These are phyloP conservation scores for Cyphomyrus plagiostoma DNA, from an alignment of 2,113 vertebrate genomes.

Conservation along the genomic window DNA sequence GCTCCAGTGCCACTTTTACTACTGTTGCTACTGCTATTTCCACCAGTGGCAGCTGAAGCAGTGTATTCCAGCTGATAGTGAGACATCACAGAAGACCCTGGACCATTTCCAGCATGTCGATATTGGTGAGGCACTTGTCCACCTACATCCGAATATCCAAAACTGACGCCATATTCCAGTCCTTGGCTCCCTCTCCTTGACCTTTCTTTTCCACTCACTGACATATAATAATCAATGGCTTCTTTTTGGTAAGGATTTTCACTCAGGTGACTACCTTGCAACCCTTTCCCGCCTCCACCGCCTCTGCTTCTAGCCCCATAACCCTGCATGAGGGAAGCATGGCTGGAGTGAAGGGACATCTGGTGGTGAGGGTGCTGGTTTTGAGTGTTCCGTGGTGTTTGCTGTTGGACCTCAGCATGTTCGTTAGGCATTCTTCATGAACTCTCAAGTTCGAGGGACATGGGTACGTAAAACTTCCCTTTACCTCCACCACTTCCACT, in stretches of 20 bases:
- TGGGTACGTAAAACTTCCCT: constrained; percentile 55
- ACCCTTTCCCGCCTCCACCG: constrained; percentile 43
- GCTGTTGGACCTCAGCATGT: constrained; percentile 60
- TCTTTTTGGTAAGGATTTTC: constrained; percentile 64
- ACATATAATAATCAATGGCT: constrained; percentile 66
- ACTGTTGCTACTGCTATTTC: constrained; percentile 30
- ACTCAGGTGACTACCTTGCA: constrained; percentile 40
- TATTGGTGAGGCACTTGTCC: constrained; percentile 67
- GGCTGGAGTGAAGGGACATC: constrained; percentile 55
- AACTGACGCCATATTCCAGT: constrained; percentile 54
- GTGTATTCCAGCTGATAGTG: constrained; percentile 63
- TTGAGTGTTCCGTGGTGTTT: constrained; percentile 41
- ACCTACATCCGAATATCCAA: constrained; percentile 61
- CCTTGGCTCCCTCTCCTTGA: constrained; percentile 52
- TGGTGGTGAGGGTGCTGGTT: constrained; percentile 49
- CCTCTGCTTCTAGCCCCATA: constrained; percentile 56
- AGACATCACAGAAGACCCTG: constrained; percentile 57
- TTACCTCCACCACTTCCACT: constrained; percentile 49
- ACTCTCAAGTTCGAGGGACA: constrained; percentile 61
- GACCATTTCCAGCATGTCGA: constrained; percentile 54
- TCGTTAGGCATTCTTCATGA: constrained; percentile 67
- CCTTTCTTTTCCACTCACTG: constrained; percentile 59
- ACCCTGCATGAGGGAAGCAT: constrained; percentile 56
- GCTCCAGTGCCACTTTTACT: constrained; percentile 44
- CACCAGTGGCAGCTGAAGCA: constrained; percentile 45